phyloP scores from a whole-genome alignment of 92 coral and sea anemone species.

The Paramuricea clavata region DNA sequence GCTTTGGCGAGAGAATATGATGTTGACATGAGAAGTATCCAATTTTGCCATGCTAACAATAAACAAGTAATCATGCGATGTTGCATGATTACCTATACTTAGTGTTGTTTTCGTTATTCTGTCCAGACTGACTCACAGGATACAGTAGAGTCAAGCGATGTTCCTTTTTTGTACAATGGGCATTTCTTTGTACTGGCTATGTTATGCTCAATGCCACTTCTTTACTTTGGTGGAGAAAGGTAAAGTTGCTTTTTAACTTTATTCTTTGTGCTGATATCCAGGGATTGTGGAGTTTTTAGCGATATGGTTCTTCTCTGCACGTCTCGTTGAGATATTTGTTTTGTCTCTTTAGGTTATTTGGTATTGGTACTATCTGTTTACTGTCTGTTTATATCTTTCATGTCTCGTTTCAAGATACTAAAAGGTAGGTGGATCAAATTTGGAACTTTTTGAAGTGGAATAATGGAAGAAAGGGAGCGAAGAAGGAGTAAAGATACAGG shows the following conservation, averaged over 20 bases:
- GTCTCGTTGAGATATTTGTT: too few species aligned
- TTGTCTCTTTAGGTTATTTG: conserved; percentile 24
- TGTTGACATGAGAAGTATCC: too few species aligned
- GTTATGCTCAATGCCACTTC: conserved; percentile 25
- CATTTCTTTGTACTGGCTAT: conserved; percentile 27
- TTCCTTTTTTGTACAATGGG: conserved; percentile 35
- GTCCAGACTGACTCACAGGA: background rate
- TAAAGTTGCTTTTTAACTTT: background rate
- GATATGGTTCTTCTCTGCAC: too few species aligned
- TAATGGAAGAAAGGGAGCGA: background rate
- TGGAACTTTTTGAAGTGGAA: background rate
- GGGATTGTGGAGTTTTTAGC: too few species aligned
- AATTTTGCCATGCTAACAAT: too few species aligned
- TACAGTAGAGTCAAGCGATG: background rate
- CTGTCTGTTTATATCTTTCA: conserved; percentile 40
- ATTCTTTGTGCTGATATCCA: too few species aligned
- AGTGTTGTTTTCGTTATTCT: background rate
- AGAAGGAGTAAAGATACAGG: too few species aligned
- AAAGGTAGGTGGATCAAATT: conserved; percentile 19
- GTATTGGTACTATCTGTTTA: conserved; percentile 31
- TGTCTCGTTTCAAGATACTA: conserved; percentile 22
- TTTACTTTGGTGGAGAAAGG: conserved; percentile 50
- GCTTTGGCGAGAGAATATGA: too few species aligned
- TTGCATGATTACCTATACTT: background rate
- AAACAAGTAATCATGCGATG: too few species aligned